Conservation (phyloP, 2,888 invertebrate species). For the Apodemia hepburni region DNA sequence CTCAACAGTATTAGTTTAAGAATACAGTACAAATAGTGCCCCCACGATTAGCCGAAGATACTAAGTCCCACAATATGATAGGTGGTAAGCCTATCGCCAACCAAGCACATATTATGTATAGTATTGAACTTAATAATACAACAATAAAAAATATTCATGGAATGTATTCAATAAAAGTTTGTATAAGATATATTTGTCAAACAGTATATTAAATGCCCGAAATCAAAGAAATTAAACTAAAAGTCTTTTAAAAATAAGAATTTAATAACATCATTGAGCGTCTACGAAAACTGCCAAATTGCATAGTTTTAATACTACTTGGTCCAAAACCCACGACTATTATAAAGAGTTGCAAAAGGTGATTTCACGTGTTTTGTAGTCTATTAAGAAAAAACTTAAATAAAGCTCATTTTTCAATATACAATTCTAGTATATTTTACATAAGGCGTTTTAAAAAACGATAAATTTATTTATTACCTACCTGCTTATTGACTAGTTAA, state of each 20-base stretch:
- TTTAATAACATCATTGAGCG: not conserved
- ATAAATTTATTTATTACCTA: slow-evolving; percentile 19
- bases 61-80: no score
- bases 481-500: slow-evolving; percentile 69
- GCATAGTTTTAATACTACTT: not conserved
- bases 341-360: no score
- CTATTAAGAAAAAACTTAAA: not conserved
- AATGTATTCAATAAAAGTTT: not conserved
- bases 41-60: no score
- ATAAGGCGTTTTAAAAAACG: not conserved
- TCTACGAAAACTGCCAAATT: not conserved
- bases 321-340: not conserved
- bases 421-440: not conserved
- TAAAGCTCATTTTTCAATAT: not conserved
- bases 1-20: no score
- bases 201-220: not conserved
- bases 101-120: no score
- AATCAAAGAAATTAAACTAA: not conserved
- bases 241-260: no score
- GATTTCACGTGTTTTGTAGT: not conserved
- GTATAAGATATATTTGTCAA: not conserved
- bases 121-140: no score
- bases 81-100: no score
- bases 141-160: not conserved
- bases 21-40: no score